Evolutionary conservation across 2,113 vertebrate species (phyloP).

Genomic region (Fregata magnificens): DNA sequence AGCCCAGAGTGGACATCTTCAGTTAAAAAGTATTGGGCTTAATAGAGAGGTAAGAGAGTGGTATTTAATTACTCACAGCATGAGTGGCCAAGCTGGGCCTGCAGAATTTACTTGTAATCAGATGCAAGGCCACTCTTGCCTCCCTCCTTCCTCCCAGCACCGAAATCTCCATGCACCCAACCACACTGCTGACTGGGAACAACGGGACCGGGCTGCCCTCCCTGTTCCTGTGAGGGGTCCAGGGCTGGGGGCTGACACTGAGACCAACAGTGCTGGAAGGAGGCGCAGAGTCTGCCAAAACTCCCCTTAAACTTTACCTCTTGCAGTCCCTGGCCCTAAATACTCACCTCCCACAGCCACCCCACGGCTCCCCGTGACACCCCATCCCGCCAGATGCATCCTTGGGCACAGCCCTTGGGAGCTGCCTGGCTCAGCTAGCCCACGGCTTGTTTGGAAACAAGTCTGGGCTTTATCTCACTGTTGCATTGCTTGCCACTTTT

Average conservation of each 20-base stretch:
- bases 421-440: neutral
- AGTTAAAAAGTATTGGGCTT: neutral
- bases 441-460: neutral
- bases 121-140: neutral
- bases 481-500: neutral
- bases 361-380: rapidly evolving
- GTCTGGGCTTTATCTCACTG: neutral
- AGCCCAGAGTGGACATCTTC: neutral
- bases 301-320: neutral
- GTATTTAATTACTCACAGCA: neutral
- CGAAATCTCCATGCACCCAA: rapidly evolving
- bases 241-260: too few relatives aligned
- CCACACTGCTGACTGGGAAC: neutral
- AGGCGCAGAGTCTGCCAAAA: neutral
- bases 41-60: neutral
- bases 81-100: neutral
- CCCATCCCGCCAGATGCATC: rapidly evolving
- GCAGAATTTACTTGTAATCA: neutral
- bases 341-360: neutral
- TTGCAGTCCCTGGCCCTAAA: neutral
- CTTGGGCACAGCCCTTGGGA: neutral
- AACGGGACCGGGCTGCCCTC: neutral
- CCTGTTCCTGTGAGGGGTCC: rapidly evolving
- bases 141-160: neutral
- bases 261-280: neutral